These are phyloP conservation scores for Pterois miles DNA, from an alignment of 2,797 vertebrate species.

Conservation along the genomic window DNA sequence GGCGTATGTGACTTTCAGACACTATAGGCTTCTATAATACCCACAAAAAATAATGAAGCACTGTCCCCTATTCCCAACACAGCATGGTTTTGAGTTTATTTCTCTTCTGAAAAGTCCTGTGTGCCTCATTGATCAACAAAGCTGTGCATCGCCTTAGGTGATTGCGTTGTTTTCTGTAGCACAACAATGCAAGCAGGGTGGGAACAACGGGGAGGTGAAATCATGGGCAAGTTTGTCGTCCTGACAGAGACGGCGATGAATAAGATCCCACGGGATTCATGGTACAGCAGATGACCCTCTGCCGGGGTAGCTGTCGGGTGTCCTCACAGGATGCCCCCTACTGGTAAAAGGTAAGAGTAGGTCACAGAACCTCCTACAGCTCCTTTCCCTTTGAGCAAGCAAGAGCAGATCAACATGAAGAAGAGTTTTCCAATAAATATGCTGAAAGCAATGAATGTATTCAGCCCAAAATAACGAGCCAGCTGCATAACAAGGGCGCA, in stretches of 20 bases:
- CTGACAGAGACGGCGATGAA: constrained; percentile 23
- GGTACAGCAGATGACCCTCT: constrained; percentile 56
- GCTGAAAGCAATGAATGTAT: constrained; percentile 44
- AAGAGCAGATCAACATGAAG: not conserved
- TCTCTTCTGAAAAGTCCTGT: constrained; percentile 50
- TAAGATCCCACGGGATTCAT: constrained; percentile 54
- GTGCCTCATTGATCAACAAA: constrained; percentile 70
- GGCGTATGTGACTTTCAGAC: constrained; percentile 24
- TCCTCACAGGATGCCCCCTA: constrained; percentile 45
- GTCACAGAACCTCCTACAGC: constrained; percentile 39
- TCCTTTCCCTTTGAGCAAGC: constrained; percentile 22
- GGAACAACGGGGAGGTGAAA: constrained; percentile 73
- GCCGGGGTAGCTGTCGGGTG: constrained; percentile 39
- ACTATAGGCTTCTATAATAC: constrained; percentile 38
- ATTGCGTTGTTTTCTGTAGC: constrained; percentile 60
- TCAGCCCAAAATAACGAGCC: constrained; percentile 38
- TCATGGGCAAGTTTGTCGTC: constrained; percentile 51
- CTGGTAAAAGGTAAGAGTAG: constrained; percentile 40
- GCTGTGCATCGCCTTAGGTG: constrained; percentile 67
- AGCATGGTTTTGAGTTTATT: constrained; percentile 50
- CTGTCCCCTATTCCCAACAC: constrained; percentile 56
- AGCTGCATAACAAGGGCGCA: not conserved
- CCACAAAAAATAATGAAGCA: constrained; percentile 36
- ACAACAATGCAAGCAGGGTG: constrained; percentile 47
- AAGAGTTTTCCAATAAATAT: constrained; percentile 17